phyloP scores from a whole-genome alignment of 2,113 vertebrate species.

The Heterotilapia buettikoferi region DNA sequence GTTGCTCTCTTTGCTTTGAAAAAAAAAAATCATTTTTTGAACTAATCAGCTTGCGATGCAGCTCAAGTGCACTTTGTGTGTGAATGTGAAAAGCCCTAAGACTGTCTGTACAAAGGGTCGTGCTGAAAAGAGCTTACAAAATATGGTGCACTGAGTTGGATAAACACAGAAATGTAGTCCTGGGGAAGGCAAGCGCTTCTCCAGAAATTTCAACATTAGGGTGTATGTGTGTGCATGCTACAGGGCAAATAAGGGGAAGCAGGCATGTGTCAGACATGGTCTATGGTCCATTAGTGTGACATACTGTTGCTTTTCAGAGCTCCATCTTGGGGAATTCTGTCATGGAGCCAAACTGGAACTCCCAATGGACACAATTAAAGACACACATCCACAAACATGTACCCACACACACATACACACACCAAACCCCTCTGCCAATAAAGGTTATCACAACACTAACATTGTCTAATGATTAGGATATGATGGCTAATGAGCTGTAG shows the following conservation, averaged over 20 bases:
- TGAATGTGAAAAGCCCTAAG: slow-evolving; percentile 19
- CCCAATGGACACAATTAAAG: slow-evolving; percentile 50
- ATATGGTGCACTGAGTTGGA: background rate
- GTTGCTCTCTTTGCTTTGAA: slow-evolving; percentile 3
- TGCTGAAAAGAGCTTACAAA: background rate
- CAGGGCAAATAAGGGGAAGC: background rate
- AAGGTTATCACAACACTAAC: slow-evolving; percentile 29
- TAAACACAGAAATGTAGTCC: background rate
- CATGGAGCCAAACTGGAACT: slow-evolving; percentile 3
- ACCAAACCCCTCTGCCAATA: background rate
- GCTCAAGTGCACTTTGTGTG: slow-evolving; percentile 10
- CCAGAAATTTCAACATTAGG: background rate
- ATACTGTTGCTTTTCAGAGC: background rate
- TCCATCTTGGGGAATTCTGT: slow-evolving; percentile 9
- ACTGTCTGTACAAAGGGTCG: background rate
- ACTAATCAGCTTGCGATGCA: slow-evolving; percentile 15
- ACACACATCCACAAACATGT: background rate
- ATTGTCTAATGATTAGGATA: slow-evolving; percentile 13
- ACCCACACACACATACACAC: background rate
- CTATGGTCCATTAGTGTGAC: background rate
- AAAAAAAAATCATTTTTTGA: background rate
- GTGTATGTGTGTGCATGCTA: background rate
- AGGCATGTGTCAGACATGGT: background rate
- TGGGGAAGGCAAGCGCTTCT: background rate
- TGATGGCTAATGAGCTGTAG: slow-evolving; percentile 18